A percentile compares a stretch with the other conserved stretches of the same genome.
These are phyloP conservation scores for Camponotus floridanus DNA, from an alignment of 1,140 invertebrate genomes.

Conservation along the genomic window DNA sequence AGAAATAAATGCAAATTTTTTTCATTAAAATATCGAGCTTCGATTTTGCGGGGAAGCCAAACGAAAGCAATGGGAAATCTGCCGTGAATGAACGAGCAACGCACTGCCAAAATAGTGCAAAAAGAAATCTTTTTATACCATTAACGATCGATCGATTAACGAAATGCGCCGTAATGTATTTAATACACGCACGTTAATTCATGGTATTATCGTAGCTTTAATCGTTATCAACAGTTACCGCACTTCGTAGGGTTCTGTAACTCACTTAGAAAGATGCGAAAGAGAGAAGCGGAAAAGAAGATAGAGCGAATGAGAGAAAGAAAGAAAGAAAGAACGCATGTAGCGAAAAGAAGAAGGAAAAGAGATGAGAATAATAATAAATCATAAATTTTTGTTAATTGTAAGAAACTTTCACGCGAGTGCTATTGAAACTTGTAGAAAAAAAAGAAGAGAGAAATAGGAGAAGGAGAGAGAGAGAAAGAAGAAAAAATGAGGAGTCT, in stretches of 20 bases:
- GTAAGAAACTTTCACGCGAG: conserved; percentile 49
- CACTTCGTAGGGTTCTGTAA: conserved; percentile 84
- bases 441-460: neutral
- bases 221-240: conserved; percentile 84
- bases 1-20: conserved; percentile 27
- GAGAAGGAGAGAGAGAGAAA: neutral
- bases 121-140: conserved; percentile 76
- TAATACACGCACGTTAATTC: conserved; percentile 84
- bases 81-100: conserved; percentile 5
- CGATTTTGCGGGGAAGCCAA: neutral
- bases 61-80: neutral
- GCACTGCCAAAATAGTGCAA: conserved; percentile 62
- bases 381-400: conserved; percentile 61
- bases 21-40: conserved; percentile 49
- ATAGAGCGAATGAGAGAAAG: conserved; percentile 3
- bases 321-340: conserved; percentile 10
- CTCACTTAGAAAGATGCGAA: conserved; percentile 79
- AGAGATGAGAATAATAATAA: conserved; percentile 56
- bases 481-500: neutral
- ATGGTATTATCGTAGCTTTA: conserved; percentile 85
- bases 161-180: conserved; percentile 76
- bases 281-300: conserved; percentile 25
- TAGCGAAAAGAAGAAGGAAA: conserved; percentile 7
- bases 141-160: conserved; percentile 74
- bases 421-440: conserved; percentile 44